A percentile compares a stretch with the other conserved stretches of the same genome.
Evolutionary conservation across 2,888 invertebrate species (phyloP).

Genomic region (Tetranychus truncatus): DNA sequence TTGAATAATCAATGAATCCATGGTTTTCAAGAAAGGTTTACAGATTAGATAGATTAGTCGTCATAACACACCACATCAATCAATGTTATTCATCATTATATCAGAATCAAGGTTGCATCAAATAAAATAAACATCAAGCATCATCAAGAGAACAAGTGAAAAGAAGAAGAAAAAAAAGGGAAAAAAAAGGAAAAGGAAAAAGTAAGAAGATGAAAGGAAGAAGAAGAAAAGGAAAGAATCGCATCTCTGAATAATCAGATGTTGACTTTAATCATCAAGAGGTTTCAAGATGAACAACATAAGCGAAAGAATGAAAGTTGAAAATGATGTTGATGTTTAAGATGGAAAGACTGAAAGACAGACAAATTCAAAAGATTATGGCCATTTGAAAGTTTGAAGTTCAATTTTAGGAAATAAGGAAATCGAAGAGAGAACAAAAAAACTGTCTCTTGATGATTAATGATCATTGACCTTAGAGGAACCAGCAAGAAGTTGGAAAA

Average conservation of each 20-base stretch:
- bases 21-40: neutral
- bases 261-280: neutral
- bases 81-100: neutral
- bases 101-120: neutral
- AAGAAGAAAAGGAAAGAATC: neutral
- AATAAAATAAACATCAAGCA: neutral
- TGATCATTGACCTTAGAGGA: neutral
- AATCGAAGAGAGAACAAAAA: neutral
- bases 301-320: neutral
- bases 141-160: neutral
- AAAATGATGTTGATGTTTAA: neutral
- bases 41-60: neutral
- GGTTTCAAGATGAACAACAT: neutral
- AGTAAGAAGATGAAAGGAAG: neutral
- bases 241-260: neutral
- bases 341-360: neutral
- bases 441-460: neutral
- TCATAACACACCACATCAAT: neutral
- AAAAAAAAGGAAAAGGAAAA: neutral
- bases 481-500: neutral
- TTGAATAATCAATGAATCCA: no score
- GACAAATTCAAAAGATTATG: neutral
- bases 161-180: neutral
- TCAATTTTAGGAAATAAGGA: neutral
- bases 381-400: neutral